phyloP scores from a whole-genome alignment of 2,797 vertebrate genomes.

The Bovichtus variegatus region DNA sequence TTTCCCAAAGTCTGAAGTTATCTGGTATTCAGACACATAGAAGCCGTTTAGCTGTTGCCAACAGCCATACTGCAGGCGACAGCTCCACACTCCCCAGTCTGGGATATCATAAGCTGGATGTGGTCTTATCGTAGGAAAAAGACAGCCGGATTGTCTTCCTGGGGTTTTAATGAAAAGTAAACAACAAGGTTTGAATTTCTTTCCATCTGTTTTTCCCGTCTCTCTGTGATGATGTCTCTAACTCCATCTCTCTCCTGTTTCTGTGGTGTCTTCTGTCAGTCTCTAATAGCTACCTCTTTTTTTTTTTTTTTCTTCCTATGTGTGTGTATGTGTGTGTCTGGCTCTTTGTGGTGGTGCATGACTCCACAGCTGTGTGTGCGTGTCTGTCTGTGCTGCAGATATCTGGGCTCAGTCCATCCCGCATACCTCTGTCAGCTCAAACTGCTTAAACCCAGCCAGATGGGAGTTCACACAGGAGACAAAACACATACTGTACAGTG shows the following conservation, averaged over 20 bases:
- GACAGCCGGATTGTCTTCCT: constrained; percentile 54
- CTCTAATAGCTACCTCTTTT: constrained; percentile 28
- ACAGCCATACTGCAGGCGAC: constrained; percentile 46
- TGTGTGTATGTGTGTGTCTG: constrained; percentile 21
- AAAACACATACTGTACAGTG: constrained; percentile 28
- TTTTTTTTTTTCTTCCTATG: not conserved
- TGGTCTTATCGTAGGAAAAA: constrained; percentile 57
- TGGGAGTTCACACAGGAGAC: constrained; percentile 71
- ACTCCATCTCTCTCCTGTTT: constrained; percentile 36
- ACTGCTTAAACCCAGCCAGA: constrained; percentile 64
- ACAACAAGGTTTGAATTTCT: constrained; percentile 63
- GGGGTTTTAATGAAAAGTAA: constrained; percentile 56
- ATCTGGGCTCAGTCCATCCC: constrained; percentile 75
- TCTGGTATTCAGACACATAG: constrained; percentile 43
- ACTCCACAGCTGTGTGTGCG: constrained; percentile 55
- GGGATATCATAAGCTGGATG: constrained; percentile 59
- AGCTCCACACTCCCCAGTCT: constrained; percentile 39
- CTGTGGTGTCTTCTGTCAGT: constrained; percentile 45
- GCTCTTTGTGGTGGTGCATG: constrained; percentile 33
- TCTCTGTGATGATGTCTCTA: constrained; percentile 13
- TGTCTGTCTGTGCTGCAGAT: constrained; percentile 67
- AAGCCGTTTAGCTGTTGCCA: constrained; percentile 46
- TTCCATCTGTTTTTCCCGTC: constrained; percentile 50
- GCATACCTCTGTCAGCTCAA: constrained; percentile 75
- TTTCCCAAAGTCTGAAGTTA: constrained; percentile 46